phyloP scores from a whole-genome alignment of 2,113 vertebrate genomes.

The Indicator indicator region DNA sequence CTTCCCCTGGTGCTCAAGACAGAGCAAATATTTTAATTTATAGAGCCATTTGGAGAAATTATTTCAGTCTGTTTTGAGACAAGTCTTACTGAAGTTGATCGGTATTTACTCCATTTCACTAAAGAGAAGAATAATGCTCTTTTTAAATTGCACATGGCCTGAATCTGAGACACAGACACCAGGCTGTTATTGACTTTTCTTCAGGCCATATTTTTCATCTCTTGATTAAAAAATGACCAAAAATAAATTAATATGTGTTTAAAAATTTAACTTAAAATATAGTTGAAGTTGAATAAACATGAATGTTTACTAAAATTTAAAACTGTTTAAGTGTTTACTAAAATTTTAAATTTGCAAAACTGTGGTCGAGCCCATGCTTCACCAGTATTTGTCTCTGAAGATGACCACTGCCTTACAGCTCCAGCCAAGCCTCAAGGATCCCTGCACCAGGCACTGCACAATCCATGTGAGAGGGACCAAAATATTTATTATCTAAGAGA shows the following conservation, averaged over 20 bases:
- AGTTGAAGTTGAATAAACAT: neutral
- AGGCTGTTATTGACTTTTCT: neutral
- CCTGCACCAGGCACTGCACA: neutral
- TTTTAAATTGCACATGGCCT: neutral
- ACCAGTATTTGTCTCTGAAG: neutral
- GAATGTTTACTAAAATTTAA: neutral
- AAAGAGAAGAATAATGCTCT: neutral
- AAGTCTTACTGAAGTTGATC: neutral
- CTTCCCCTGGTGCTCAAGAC: neutral
- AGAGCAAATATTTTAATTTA: slow-evolving; percentile 48
- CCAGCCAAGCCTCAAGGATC: neutral
- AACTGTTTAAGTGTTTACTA: neutral
- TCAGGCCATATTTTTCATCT: neutral
- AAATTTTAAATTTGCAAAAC: neutral
- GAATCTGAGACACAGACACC: neutral
- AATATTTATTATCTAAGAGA: neutral
- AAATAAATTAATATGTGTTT: neutral
- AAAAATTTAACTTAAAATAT: neutral
- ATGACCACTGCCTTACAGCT: neutral
- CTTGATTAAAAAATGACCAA: neutral
- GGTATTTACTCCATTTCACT: neutral
- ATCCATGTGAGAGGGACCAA: neutral
- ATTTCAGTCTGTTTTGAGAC: neutral
- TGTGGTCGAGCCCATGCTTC: neutral
- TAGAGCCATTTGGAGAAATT: slow-evolving; percentile 23